A percentile compares a stretch with the other conserved stretches of the same genome.
phyloP scores from a whole-genome alignment of 2,797 vertebrate species.

The Lutjanus campechanus region DNA sequence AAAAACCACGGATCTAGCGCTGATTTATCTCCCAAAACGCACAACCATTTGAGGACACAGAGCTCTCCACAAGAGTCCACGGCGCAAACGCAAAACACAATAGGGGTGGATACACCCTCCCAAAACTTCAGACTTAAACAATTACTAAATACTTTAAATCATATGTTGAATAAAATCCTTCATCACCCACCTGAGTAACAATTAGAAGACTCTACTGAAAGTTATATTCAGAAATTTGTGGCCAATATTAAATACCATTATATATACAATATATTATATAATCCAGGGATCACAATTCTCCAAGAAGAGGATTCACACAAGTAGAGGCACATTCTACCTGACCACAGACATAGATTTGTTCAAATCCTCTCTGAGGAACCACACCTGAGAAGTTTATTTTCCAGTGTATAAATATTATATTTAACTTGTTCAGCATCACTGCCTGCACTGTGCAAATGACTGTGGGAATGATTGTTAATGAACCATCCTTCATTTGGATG shows the following conservation, averaged over 20 bases:
- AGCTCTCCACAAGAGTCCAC: constrained; percentile 67
- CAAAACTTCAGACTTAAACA: constrained; percentile 4
- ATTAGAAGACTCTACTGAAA: too few relatives aligned
- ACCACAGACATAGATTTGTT: neutral
- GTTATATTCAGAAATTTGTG: neutral
- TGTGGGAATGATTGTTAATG: neutral
- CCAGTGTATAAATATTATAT: neutral
- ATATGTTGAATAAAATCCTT: neutral
- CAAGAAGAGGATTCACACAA: neutral
- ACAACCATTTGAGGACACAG: constrained; percentile 67
- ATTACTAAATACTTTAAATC: constrained; percentile 8
- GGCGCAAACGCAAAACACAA: constrained; percentile 56
- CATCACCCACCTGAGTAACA: neutral
- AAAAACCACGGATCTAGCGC: constrained; percentile 29
- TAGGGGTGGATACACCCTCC: constrained; percentile 33
- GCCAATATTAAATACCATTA: neutral
- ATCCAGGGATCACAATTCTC: neutral
- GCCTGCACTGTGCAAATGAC: neutral
- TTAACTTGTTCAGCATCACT: neutral
- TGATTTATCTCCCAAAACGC: constrained; percentile 71
- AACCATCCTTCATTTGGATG: neutral
- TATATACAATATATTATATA: neutral
- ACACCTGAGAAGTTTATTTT: neutral
- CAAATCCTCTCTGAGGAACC: neutral
- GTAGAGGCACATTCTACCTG: neutral